These are phyloP conservation scores for Thymelicus acteon DNA, from an alignment of 2,888 invertebrate genomes.

Conservation along the genomic window DNA sequence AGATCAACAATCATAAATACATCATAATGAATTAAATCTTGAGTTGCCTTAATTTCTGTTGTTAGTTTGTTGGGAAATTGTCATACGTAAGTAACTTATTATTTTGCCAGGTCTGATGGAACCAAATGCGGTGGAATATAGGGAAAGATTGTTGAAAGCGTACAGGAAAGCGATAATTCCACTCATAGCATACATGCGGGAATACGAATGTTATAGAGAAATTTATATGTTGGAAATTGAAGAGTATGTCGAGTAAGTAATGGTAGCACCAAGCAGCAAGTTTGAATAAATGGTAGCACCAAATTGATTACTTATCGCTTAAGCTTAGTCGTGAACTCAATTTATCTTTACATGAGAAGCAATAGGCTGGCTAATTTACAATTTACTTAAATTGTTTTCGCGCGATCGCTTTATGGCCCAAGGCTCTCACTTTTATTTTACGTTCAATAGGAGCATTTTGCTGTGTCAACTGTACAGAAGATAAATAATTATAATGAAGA, in stretches of 20 bases:
- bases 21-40: too few relatives aligned
- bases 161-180: conserved; percentile 89
- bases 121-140: conserved; percentile 72
- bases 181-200: conserved; percentile 88
- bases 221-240: conserved; percentile 86
- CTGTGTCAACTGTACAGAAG: too few relatives aligned
- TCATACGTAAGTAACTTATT: not conserved
- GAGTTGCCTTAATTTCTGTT: too few relatives aligned
- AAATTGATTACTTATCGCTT: not conserved
- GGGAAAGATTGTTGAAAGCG: conserved; percentile 86
- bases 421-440: too few relatives aligned
- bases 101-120: conserved; percentile 70
- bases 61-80: not conserved
- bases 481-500: too few relatives aligned
- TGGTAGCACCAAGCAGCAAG: too few relatives aligned
- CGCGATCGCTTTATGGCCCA: too few relatives aligned
- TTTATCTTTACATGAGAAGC: not conserved
- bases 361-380: too few relatives aligned
- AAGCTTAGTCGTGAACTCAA: not conserved
- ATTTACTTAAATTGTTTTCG: too few relatives aligned
- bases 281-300: not conserved
- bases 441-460: too few relatives aligned
- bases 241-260: conserved; percentile 88
- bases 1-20: too few relatives aligned
- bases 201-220: conserved; percentile 86